phyloP scores from a whole-genome alignment of 2,888 invertebrate species.

The Leptothorax acervorum region DNA sequence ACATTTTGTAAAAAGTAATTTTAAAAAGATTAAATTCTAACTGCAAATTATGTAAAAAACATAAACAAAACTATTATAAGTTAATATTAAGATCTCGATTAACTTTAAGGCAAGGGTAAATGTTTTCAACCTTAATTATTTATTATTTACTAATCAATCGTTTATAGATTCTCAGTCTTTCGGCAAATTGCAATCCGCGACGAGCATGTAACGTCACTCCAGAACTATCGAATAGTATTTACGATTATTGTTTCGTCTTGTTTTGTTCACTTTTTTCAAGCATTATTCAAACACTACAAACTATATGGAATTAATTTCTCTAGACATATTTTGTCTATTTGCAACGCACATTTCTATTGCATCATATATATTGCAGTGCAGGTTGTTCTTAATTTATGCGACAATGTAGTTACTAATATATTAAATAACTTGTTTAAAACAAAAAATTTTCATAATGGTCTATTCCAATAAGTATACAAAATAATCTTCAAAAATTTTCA shows the following conservation, averaged over 20 bases:
- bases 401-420: neutral
- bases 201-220: conserved; percentile 52
- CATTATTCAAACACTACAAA: neutral
- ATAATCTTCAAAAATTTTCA: neutral
- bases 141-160: conserved; percentile 74
- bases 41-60: neutral
- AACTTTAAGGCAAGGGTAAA: conserved; percentile 14
- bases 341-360: neutral
- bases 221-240: conserved; percentile 25
- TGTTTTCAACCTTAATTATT: conserved; percentile 54
- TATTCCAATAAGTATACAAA: neutral
- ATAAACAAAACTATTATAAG: neutral
- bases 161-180: conserved; percentile 81
- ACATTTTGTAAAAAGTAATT: conserved; percentile 2
- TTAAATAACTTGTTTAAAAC: neutral
- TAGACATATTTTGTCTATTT: conserved; percentile 21
- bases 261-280: conserved; percentile 14
- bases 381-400: conserved; percentile 21
- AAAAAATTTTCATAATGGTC: neutral
- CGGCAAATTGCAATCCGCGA: conserved; percentile 77
- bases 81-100: conserved; percentile 1
- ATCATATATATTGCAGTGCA: neutral
- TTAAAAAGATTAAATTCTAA: conserved; percentile 15
- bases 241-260: conserved; percentile 22
- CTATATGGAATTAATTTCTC: conserved; percentile 8